Percentiles rank a stretch among this genome's conserved stretches.
phyloP scores from a whole-genome alignment of 2,113 vertebrate species.

The Ellobius talpinus region DNA sequence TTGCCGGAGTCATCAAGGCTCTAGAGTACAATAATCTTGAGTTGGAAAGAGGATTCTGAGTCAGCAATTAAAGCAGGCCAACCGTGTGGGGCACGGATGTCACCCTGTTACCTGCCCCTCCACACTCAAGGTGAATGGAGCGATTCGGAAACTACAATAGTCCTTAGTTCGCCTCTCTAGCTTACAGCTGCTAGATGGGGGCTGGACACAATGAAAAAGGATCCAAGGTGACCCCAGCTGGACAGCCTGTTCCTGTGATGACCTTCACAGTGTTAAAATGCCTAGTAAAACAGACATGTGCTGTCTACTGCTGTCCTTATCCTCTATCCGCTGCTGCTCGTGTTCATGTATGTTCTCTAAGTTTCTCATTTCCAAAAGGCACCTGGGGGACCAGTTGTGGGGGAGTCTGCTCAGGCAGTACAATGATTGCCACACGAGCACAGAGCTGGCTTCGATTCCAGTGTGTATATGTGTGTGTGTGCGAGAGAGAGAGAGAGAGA shows the following conservation, averaged over 20 bases:
- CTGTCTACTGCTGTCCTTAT: not conserved
- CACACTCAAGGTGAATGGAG: not conserved
- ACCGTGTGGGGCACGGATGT: not conserved
- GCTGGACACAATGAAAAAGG: not conserved
- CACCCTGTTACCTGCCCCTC: not conserved
- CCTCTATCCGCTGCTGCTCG: not conserved
- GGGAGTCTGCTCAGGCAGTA: not conserved
- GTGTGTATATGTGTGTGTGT: rapidly evolving
- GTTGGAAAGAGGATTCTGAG: not conserved
- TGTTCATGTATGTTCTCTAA: not conserved
- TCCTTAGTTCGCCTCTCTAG: not conserved
- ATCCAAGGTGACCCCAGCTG: not conserved
- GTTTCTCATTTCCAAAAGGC: not conserved
- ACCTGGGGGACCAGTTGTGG: too few relatives aligned
- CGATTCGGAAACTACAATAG: not conserved
- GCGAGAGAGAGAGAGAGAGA: too few relatives aligned
- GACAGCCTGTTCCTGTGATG: not conserved
- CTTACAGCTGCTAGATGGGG: not conserved
- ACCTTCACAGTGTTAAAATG: not conserved
- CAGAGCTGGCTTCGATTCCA: not conserved
- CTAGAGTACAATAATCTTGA: not conserved
- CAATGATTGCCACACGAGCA: not conserved
- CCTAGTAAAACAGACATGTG: not conserved
- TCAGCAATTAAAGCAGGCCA: not conserved
- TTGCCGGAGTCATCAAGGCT: not conserved